Conservation (phyloP, 1,140 invertebrate species). For the Babylonia areolata region DNA sequence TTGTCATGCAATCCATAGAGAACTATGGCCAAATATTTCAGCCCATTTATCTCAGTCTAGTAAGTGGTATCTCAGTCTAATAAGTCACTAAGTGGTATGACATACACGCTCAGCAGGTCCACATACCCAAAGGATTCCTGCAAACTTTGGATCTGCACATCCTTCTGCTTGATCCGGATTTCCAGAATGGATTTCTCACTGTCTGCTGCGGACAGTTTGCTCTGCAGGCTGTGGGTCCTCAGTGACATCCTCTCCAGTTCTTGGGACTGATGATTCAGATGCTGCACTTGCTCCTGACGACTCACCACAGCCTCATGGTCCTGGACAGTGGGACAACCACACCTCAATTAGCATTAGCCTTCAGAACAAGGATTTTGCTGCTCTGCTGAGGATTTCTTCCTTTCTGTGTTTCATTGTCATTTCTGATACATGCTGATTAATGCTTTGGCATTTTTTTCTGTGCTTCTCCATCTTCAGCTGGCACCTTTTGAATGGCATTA, state of each 20-base stretch:
- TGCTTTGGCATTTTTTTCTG: too few relatives aligned
- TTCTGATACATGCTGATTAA: too few relatives aligned
- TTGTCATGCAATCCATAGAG: not conserved
- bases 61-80: too few relatives aligned
- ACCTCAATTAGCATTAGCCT: too few relatives aligned
- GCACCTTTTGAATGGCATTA: too few relatives aligned
- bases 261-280: slow-evolving; percentile 53
- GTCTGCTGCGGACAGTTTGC: slow-evolving; percentile 58
- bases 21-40: not conserved
- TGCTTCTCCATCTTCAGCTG: too few relatives aligned
- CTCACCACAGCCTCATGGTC: slow-evolving; percentile 62
- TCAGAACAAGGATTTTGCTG: too few relatives aligned
- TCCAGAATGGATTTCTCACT: slow-evolving; percentile 64
- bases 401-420: too few relatives aligned
- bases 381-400: too few relatives aligned
- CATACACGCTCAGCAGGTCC: not conserved
- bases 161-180: slow-evolving; percentile 58
- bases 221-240: slow-evolving; percentile 54
- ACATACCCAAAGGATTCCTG: slow-evolving; percentile 50
- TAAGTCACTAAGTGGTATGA: too few relatives aligned
- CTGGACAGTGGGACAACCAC: slow-evolving; percentile 38
- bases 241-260: slow-evolving; percentile 59
- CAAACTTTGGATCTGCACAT: slow-evolving; percentile 59
- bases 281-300: slow-evolving; percentile 60
- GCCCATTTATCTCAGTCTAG: too few relatives aligned